Conservation (phyloP, 2,888 invertebrate genomes). For the Subacronicta megacephala region DNA sequence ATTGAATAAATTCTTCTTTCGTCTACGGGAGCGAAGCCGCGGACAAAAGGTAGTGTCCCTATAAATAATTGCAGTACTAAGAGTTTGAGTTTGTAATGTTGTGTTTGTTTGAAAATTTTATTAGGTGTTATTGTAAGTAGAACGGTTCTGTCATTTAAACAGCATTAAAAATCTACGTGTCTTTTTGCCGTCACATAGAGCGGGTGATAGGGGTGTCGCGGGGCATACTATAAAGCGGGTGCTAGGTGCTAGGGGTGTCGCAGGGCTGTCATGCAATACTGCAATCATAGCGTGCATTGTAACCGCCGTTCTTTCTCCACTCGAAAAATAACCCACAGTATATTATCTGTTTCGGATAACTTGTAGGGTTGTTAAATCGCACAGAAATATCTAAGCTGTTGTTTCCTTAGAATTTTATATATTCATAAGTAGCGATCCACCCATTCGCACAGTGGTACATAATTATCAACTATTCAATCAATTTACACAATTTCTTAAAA, state of each 20-base stretch:
- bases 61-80: conserved; percentile 21
- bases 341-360: conserved; percentile 24
- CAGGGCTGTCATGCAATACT: conserved; percentile 75
- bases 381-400: not conserved
- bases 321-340: conserved; percentile 52
- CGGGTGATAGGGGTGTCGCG: conserved; percentile 62
- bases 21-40: no score
- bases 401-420: no score
- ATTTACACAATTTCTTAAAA: no score
- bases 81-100: conserved; percentile 16
- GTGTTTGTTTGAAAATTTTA: conserved; percentile 22
- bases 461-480: no score
- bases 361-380: conserved; percentile 12
- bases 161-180: conserved; percentile 41
- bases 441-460: no score
- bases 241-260: conserved; percentile 63
- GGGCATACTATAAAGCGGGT: no score
- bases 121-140: not conserved
- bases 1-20: no score
- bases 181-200: conserved; percentile 57
- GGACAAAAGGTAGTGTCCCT: no score
- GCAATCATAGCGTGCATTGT: conserved; percentile 77
- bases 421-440: no score
- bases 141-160: conserved; percentile 14
- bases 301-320: conserved; percentile 58